Evolutionary conservation across 2,888 invertebrate species (phyloP).

Genomic region (Scaeva pyrastri): DNA sequence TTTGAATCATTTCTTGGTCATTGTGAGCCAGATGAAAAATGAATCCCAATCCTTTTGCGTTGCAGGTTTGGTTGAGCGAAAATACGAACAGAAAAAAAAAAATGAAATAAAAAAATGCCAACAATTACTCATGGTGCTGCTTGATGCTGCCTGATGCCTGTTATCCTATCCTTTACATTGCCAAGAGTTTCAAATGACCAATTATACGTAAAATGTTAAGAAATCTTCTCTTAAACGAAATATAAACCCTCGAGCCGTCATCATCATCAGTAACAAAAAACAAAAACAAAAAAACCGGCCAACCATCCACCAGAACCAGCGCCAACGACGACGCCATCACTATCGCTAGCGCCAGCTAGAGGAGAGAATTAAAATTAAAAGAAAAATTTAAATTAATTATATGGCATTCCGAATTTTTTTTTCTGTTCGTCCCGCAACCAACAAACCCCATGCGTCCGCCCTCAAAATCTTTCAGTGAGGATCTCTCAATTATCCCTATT

Average conservation of each 20-base stretch:
- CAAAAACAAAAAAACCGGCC: slow-evolving; percentile 6
- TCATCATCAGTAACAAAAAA: slow-evolving; percentile 33
- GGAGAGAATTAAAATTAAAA: slow-evolving; percentile 67
- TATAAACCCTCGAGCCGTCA: slow-evolving; percentile 60
- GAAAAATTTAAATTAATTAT: slow-evolving; percentile 75
- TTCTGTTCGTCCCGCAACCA: slow-evolving; percentile 10
- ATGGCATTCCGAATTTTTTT: slow-evolving; percentile 58
- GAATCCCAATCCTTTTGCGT: slow-evolving; percentile 68
- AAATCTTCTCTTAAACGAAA: slow-evolving; percentile 70
- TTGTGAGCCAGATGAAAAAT: slow-evolving; percentile 63
- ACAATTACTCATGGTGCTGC: slow-evolving; percentile 67
- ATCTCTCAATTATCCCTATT: slow-evolving; percentile 75
- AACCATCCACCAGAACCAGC: slow-evolving; percentile 25
- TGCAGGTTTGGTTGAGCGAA: neutral
- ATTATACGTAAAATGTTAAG: slow-evolving; percentile 72
- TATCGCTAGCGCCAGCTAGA: neutral
- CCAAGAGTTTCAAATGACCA: slow-evolving; percentile 74
- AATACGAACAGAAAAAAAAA: neutral
- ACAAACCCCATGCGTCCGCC: neutral
- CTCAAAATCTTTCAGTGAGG: slow-evolving; percentile 32
- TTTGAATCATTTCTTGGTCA: slow-evolving; percentile 10
- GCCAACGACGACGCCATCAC: no score
- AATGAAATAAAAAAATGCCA: slow-evolving; percentile 41
- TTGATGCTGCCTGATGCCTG: slow-evolving; percentile 37
- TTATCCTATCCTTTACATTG: slow-evolving; percentile 42